These are phyloP conservation scores for Myripristis jacobus DNA, from an alignment of 2,797 vertebrate species.

Conservation along the genomic window DNA sequence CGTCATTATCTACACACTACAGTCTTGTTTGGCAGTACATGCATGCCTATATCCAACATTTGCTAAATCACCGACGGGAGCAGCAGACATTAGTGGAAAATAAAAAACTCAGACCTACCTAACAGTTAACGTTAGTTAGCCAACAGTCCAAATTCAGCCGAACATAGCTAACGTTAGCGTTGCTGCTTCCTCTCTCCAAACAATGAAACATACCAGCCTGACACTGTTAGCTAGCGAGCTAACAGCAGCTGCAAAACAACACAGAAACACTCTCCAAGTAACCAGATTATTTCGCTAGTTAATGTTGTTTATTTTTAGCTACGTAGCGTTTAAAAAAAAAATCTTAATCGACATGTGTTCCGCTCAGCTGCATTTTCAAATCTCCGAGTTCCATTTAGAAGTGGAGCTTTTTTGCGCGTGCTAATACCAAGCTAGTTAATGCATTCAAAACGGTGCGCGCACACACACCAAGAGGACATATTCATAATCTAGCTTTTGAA, in stretches of 20 bases:
- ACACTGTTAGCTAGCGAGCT: slow-evolving; percentile 64
- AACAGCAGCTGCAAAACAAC: slow-evolving; percentile 64
- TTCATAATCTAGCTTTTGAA: background rate
- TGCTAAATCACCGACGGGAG: background rate
- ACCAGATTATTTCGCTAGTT: background rate
- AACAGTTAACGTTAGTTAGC: background rate
- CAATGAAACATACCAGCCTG: slow-evolving; percentile 60
- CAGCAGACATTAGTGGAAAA: too few relatives aligned
- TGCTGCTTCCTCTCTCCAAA: slow-evolving; percentile 44
- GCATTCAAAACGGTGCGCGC: background rate
- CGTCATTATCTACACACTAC: background rate
- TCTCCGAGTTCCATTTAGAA: slow-evolving; percentile 22
- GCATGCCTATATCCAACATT: background rate
- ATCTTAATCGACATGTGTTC: background rate
- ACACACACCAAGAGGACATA: background rate
- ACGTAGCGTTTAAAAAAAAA: background rate
- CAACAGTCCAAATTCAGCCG: background rate
- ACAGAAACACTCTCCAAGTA: slow-evolving; percentile 13
- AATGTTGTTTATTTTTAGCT: background rate
- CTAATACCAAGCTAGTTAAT: slow-evolving; percentile 24
- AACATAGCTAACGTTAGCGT: slow-evolving; percentile 49
- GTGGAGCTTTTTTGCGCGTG: slow-evolving; percentile 35
- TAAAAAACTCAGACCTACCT: background rate
- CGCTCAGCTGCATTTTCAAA: background rate
- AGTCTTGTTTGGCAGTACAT: background rate